Percentiles rank a stretch among this genome's conserved stretches.
phyloP scores from a whole-genome alignment of 2,797 vertebrate species.

The Lacerta bilineata region DNA sequence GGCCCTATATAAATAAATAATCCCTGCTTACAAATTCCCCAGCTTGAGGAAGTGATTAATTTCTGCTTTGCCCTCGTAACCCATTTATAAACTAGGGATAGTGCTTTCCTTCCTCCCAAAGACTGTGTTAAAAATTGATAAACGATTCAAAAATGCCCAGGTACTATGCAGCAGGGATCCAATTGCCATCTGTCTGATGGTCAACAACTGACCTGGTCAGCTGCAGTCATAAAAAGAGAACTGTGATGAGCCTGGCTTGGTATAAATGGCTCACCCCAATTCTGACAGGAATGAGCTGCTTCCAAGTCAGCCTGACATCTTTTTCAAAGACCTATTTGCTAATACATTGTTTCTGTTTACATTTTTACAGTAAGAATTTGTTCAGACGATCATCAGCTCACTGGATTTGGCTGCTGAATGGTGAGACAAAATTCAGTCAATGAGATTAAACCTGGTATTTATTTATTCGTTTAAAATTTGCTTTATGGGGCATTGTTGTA shows the following conservation, averaged over 20 bases:
- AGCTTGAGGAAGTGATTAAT: conserved; percentile 6
- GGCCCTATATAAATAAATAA: not conserved
- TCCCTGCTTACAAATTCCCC: not conserved
- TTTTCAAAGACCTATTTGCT: conserved; percentile 17
- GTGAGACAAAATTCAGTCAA: not conserved
- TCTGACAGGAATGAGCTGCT: conserved; percentile 5
- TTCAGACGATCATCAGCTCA: conserved; percentile 1
- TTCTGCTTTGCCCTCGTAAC: conserved; percentile 9
- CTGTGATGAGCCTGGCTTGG: not conserved
- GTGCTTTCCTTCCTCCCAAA: not conserved
- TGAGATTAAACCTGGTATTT: conserved; percentile 40
- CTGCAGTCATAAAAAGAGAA: conserved; percentile 26
- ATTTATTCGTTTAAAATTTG: not conserved
- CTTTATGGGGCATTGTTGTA: conserved; percentile 50
- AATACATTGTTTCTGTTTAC: conserved; percentile 15
- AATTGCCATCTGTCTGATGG: conserved; percentile 35
- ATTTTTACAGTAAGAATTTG: not conserved
- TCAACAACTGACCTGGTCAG: conserved; percentile 26
- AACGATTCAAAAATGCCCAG: conserved; percentile 27
- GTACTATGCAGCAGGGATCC: conserved; percentile 3
- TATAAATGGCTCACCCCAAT: conserved; percentile 11
- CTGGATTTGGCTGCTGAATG: not conserved
- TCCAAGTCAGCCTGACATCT: not conserved
- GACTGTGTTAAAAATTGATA: conserved; percentile 26
- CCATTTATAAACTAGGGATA: conserved; percentile 7